phyloP scores from a whole-genome alignment of 2,797 vertebrate genomes.

The Chaetodon trifasciatus region DNA sequence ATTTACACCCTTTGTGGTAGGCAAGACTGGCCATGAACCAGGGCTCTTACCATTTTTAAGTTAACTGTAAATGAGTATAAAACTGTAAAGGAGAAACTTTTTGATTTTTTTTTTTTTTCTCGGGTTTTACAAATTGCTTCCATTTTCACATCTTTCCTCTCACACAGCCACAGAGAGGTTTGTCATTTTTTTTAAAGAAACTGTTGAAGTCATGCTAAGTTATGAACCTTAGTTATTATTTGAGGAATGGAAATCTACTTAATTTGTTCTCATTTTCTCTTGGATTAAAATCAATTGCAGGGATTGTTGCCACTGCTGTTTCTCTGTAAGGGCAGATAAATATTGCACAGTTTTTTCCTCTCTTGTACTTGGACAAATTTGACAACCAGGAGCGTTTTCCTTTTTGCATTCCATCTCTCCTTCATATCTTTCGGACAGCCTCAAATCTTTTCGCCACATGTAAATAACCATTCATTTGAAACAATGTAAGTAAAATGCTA shows the following conservation, averaged over 20 bases:
- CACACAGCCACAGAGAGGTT: slow-evolving; percentile 52
- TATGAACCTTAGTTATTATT: slow-evolving; percentile 69
- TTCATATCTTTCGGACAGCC: slow-evolving; percentile 75
- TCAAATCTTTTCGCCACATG: slow-evolving; percentile 77
- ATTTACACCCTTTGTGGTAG: slow-evolving; percentile 74
- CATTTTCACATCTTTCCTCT: slow-evolving; percentile 73
- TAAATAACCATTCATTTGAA: slow-evolving; percentile 86
- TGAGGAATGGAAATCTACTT: slow-evolving; percentile 76
- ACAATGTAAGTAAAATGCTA: slow-evolving; percentile 85
- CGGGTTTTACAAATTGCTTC: slow-evolving; percentile 78
- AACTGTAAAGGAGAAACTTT: slow-evolving; percentile 82
- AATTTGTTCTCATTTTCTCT: slow-evolving; percentile 80
- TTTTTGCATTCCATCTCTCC: slow-evolving; percentile 80
- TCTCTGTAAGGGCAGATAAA: slow-evolving; percentile 89
- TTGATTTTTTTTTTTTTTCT: slow-evolving; percentile 56
- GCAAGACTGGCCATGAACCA: slow-evolving; percentile 72
- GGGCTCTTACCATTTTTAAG: slow-evolving; percentile 83
- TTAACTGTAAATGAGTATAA: slow-evolving; percentile 85
- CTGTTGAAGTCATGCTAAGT: slow-evolving; percentile 65
- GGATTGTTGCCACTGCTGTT: slow-evolving; percentile 92
- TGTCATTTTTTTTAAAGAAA: slow-evolving; percentile 47
- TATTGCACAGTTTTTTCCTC: slow-evolving; percentile 90
- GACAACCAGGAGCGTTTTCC: slow-evolving; percentile 67
- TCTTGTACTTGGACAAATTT: slow-evolving; percentile 77
- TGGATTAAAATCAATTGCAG: slow-evolving; percentile 89